Percentiles rank a stretch among this genome's conserved stretches.
Conservation (phyloP, 2,888 invertebrate species). For the Tinea semifulvella region DNA sequence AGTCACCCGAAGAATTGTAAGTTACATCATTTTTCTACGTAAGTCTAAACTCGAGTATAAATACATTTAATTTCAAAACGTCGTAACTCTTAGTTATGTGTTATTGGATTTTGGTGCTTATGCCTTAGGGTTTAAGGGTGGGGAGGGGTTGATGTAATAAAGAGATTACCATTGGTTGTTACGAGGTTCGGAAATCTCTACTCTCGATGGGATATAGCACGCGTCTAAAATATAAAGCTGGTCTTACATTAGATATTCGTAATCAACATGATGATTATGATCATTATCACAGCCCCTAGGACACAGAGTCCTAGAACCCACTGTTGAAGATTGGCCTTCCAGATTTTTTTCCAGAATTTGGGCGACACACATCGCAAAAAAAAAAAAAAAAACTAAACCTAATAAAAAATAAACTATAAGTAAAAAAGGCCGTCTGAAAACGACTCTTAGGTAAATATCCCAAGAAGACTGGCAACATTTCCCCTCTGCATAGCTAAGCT, state of each 20-base stretch:
- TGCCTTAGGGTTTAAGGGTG: slow-evolving; percentile 23
- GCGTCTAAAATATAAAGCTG: slow-evolving; percentile 28
- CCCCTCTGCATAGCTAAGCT: no score
- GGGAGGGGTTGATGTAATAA: slow-evolving; percentile 28
- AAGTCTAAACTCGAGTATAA: slow-evolving; percentile 20
- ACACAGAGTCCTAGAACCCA: no score
- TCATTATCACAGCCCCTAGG: no score
- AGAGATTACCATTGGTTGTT: slow-evolving; percentile 35
- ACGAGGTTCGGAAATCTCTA: slow-evolving; percentile 33
- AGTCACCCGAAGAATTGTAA: neutral
- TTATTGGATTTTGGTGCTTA: slow-evolving; percentile 27
- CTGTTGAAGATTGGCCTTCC: no score
- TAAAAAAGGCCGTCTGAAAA: no score
- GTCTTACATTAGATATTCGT: slow-evolving; percentile 16
- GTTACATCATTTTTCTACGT: slow-evolving; percentile 1
- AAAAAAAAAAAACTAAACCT: no score
- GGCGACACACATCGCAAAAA: no score
- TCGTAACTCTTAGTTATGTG: slow-evolving; percentile 27
- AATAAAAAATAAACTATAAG: no score
- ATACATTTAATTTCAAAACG: slow-evolving; percentile 32
- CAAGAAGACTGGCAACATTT: no score
- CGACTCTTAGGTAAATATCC: no score
- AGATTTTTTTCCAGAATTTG: neutral
- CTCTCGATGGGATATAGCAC: slow-evolving; percentile 37
- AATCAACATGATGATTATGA: no score